Percentiles rank a stretch among this genome's conserved stretches.
Evolutionary conservation across 2,888 invertebrate species (phyloP).

Genomic region (Eristalinus aeneus): DNA sequence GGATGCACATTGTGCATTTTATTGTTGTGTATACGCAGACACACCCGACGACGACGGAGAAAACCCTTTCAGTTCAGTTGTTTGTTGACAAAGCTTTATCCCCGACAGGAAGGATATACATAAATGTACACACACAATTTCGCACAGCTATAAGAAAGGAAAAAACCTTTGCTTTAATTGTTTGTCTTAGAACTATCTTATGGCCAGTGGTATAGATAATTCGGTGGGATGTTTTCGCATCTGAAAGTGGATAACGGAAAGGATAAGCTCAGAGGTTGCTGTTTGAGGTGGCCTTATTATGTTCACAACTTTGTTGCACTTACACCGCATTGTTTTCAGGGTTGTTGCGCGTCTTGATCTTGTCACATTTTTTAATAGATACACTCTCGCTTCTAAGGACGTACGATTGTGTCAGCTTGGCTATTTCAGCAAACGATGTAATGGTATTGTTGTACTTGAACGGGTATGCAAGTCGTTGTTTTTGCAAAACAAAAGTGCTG

Average conservation of each 20-base stretch:
- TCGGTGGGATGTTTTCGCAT: neutral
- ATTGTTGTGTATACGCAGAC: conserved; percentile 65
- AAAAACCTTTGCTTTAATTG: conserved; percentile 67
- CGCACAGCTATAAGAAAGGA: conserved; percentile 51
- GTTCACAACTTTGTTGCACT: conserved; percentile 29
- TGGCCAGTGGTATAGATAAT: conserved; percentile 20
- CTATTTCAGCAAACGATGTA: too few relatives aligned
- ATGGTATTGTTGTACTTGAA: too few relatives aligned
- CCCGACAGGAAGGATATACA: conserved; percentile 41
- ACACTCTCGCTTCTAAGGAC: neutral
- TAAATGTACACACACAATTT: conserved; percentile 61
- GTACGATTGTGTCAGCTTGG: too few relatives aligned
- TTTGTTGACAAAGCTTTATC: conserved; percentile 66
- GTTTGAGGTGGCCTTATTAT: conserved; percentile 15
- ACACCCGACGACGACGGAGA: neutral
- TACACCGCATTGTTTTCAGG: conserved; percentile 31
- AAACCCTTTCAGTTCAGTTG: conserved; percentile 52
- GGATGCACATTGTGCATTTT: conserved; percentile 71
- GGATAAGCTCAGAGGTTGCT: conserved; percentile 53
- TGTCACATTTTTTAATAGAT: neutral
- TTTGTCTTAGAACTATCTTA: conserved; percentile 59
- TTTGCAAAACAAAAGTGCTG: too few relatives aligned
- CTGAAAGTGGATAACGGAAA: neutral
- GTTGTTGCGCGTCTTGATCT: conserved; percentile 9
- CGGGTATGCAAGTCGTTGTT: too few relatives aligned